phyloP scores from a whole-genome alignment of 2,113 vertebrate genomes.

The Tinamus guttatus region DNA sequence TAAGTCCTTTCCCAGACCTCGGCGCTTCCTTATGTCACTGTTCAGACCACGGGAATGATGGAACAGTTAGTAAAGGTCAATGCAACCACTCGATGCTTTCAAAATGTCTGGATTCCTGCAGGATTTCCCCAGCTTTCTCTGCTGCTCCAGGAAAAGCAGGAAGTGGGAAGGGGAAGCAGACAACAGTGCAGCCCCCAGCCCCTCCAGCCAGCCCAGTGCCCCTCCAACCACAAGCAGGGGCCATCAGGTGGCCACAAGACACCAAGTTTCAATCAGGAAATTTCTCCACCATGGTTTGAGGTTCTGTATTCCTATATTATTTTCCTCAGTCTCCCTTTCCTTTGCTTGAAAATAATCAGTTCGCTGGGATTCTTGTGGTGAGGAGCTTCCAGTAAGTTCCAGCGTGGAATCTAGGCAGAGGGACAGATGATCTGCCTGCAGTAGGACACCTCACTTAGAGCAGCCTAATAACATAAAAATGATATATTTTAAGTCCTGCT shows the following conservation, averaged over 20 bases:
- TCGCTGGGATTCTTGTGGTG: slow-evolving; percentile 47
- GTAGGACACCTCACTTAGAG: slow-evolving; percentile 52
- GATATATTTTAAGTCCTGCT: slow-evolving; percentile 32
- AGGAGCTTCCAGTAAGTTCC: slow-evolving; percentile 73
- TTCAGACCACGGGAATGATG: neutral
- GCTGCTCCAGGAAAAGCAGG: neutral
- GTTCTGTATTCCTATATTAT: slow-evolving; percentile 52
- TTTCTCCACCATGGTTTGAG: slow-evolving; percentile 59
- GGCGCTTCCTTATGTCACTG: fast-evolving
- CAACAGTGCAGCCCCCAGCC: neutral
- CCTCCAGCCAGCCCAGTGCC: neutral
- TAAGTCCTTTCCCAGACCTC: neutral
- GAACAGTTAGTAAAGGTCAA: neutral
- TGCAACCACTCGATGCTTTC: neutral
- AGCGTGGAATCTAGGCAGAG: slow-evolving; percentile 30
- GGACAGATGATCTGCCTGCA: slow-evolving; percentile 22
- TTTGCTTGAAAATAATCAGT: slow-evolving; percentile 63
- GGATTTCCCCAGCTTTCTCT: slow-evolving; percentile 2
- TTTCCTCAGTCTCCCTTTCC: slow-evolving; percentile 44
- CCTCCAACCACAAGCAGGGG: neutral
- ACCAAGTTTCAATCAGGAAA: slow-evolving; percentile 6
- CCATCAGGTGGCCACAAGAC: slow-evolving; percentile 40
- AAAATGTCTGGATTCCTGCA: neutral
- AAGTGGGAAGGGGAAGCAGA: neutral
- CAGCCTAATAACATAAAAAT: slow-evolving; percentile 54